A percentile compares a stretch with the other conserved stretches of the same genome.
Evolutionary conservation across 2,797 vertebrate genomes (phyloP).

Genomic region (Cheracebus regulus): DNA sequence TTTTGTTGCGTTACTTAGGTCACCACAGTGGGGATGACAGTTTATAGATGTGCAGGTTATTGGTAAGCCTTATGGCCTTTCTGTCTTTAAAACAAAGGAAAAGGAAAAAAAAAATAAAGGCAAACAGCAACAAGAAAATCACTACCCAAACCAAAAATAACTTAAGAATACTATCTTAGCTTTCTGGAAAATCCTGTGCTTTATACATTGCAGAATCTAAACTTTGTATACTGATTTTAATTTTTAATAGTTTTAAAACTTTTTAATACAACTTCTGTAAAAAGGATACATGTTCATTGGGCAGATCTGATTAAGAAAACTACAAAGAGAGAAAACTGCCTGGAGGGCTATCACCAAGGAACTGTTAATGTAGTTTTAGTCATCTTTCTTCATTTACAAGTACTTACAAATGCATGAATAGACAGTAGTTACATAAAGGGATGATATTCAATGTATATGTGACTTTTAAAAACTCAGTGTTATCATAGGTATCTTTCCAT

Average conservation of each 20-base stretch:
- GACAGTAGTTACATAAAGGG: not conserved
- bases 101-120: not conserved
- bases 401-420: not conserved
- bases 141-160: not conserved
- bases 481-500: not conserved
- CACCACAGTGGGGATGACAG: not conserved
- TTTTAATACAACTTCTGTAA: not conserved
- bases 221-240: not conserved
- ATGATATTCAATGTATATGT: not conserved
- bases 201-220: slow-evolving; percentile 8
- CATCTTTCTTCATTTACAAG: not conserved
- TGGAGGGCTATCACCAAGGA: not conserved
- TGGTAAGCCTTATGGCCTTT: not conserved
- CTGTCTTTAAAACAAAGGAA: slow-evolving; percentile 21
- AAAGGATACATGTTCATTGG: not conserved
- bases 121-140: not conserved
- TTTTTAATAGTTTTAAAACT: not conserved
- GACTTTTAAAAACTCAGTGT: not conserved
- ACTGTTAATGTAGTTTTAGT: slow-evolving; percentile 39
- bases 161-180: not conserved
- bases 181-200: slow-evolving; percentile 29
- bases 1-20: not conserved
- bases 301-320: not conserved
- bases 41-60: not conserved
- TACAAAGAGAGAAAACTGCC: not conserved